Conservation (phyloP, 2,888 invertebrate genomes). For the Orthosia gothica region DNA sequence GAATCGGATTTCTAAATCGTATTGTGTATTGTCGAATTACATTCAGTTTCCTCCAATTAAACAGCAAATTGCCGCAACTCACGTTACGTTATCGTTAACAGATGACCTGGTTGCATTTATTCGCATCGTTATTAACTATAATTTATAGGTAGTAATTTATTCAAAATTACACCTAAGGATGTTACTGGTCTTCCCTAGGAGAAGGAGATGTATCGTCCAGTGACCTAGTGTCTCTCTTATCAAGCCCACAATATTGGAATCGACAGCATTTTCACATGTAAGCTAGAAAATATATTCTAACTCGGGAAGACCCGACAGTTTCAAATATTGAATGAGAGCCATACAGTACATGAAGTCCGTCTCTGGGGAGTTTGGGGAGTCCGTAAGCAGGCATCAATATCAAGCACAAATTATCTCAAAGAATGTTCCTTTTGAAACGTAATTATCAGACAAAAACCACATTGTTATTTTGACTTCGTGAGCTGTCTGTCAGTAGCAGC, state of each 20-base stretch:
- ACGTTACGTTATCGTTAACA: constrained; percentile 70
- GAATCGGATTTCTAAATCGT: constrained; percentile 74
- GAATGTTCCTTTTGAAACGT: background rate
- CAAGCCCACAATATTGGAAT: background rate
- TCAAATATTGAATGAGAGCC: background rate
- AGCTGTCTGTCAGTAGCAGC: constrained; percentile 13
- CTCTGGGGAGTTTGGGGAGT: background rate
- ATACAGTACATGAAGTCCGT: background rate
- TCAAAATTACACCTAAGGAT: constrained; percentile 6
- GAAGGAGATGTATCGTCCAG: no score
- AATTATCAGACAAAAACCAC: background rate
- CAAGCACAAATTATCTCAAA: background rate
- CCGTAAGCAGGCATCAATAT: background rate
- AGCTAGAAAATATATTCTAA: background rate
- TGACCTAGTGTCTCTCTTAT: background rate
- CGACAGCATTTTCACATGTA: background rate
- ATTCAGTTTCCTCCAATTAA: constrained; percentile 74
- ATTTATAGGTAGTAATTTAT: constrained; percentile 20
- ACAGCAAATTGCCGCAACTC: constrained; percentile 68
- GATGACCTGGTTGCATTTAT: constrained; percentile 69
- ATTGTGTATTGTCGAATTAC: constrained; percentile 71
- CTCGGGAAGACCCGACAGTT: background rate
- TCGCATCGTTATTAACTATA: constrained; percentile 53
- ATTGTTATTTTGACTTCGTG: constrained; percentile 7
- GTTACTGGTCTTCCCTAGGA: background rate